These are phyloP conservation scores for Sphenopsis melanotis DNA, from an alignment of 2,797 vertebrate genomes.

Conservation along the genomic window DNA sequence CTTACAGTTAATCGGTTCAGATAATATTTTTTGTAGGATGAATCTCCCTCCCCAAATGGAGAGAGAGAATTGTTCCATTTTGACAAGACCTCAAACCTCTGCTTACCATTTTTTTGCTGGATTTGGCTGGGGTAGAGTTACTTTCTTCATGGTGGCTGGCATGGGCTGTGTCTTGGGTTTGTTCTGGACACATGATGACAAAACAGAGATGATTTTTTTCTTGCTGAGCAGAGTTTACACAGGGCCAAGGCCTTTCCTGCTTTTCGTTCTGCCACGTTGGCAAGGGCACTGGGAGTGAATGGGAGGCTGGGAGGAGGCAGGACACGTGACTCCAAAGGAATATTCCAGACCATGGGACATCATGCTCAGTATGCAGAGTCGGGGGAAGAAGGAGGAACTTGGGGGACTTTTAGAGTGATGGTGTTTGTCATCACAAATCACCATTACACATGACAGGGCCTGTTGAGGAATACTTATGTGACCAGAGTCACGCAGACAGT, in stretches of 20 bases:
- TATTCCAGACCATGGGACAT: neutral
- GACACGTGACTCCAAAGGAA: neutral
- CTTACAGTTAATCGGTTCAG: neutral
- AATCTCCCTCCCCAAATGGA: neutral
- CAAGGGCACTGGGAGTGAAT: accelerated
- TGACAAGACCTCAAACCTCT: neutral
- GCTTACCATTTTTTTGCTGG: neutral
- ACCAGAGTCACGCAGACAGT: too few species aligned
- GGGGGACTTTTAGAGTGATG: neutral
- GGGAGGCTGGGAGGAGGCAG: neutral
- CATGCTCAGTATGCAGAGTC: too few species aligned
- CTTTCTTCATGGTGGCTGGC: neutral
- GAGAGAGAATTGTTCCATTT: neutral
- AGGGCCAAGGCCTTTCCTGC: neutral
- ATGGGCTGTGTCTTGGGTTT: neutral
- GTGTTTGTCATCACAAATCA: neutral
- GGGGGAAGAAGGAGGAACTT: neutral
- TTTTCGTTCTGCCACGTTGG: neutral
- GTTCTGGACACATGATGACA: neutral
- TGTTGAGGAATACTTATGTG: too few species aligned
- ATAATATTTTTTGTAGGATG: neutral
- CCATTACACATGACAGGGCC: accelerated
- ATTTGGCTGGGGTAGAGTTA: neutral
- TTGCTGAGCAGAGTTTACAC: neutral
- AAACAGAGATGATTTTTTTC: neutral